Conservation (phyloP, 2,888 invertebrate species). For the Sphaerophoria taeniata region DNA sequence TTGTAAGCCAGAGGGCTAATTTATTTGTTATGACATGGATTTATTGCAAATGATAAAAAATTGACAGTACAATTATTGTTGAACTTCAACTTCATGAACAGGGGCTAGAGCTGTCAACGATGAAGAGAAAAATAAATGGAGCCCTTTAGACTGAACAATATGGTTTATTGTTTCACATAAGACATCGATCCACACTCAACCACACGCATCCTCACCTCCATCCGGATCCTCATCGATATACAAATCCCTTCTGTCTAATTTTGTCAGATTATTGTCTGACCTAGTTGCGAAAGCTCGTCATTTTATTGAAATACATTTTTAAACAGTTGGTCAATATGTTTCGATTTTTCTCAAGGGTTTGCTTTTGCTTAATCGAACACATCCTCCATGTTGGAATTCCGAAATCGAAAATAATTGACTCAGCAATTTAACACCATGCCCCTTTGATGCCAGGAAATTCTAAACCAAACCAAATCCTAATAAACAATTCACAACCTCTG, state of each 20-base stretch:
- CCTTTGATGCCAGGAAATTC: constrained; percentile 40
- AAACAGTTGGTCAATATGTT: not conserved
- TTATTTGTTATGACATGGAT: not conserved
- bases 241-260: too few species aligned
- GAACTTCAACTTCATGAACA: not conserved
- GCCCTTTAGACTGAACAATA: too few species aligned
- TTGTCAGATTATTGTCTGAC: not conserved
- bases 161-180: too few species aligned
- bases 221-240: too few species aligned
- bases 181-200: too few species aligned
- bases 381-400: constrained; percentile 15
- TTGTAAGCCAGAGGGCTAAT: constrained; percentile 1
- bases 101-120: not conserved
- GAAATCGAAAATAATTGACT: constrained; percentile 47
- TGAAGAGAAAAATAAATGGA: too few species aligned
- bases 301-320: not conserved
- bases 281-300: not conserved
- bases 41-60: not conserved
- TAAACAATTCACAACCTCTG: constrained; percentile 26
- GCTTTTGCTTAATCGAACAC: not conserved
- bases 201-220: too few species aligned
- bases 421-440: constrained; percentile 33
- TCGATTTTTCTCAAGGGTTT: constrained; percentile 2
- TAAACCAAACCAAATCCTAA: constrained; percentile 12
- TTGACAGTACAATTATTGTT: not conserved